Base-by-base conservation (phyloP, 1,140 invertebrate genomes). In the Tetramorium alpestre region DNA sequence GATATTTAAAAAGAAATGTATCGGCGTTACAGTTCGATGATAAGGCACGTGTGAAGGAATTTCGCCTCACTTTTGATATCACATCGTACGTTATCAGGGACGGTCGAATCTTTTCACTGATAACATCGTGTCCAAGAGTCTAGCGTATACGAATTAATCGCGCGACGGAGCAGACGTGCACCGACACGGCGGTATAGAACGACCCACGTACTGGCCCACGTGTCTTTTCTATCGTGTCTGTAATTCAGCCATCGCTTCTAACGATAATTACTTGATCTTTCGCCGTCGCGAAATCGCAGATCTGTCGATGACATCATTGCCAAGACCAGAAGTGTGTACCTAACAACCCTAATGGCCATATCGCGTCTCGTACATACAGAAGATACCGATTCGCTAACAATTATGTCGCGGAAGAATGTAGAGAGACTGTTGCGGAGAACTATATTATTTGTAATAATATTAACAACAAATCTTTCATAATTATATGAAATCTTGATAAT, bases 161-260 rank as follows among this genome's bases (percentile, higher is more conserved):
- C 22, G 56, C 33, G 38, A 73, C 51, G 54, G 60, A 58, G 41
- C 3, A 54, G 11, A 51, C 13, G 8, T 6, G 25, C 47, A n/a
- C 3, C 44, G 18, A 3, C 47, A n/a, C 25, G 65, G 72, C 70
- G 65, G 7, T n/a, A 3, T 11, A 2, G 8, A 0, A 33, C 89
- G 85, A 33, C 88, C 89, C 86, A 88, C 89, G 76, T 82, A 49
- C 76, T 72, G 62, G 76, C 89, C 89, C 76, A 90, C 86, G 89
- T 90, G 81, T 75, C 64, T 90, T 54, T 86, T 86, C 87, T 73
- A 72, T 88, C 77, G 58, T 51, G 62, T 64, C 75, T 51, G 86
- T 87, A 89, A 89, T 90, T 84, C 78, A 72, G 13, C 62, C 76
- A 81, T 89, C 58, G 54, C 62, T 22, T 88, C 76, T 84, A 90